Evolutionary conservation across 1,140 invertebrate species (phyloP).

Genomic region (Linepithema humile): DNA sequence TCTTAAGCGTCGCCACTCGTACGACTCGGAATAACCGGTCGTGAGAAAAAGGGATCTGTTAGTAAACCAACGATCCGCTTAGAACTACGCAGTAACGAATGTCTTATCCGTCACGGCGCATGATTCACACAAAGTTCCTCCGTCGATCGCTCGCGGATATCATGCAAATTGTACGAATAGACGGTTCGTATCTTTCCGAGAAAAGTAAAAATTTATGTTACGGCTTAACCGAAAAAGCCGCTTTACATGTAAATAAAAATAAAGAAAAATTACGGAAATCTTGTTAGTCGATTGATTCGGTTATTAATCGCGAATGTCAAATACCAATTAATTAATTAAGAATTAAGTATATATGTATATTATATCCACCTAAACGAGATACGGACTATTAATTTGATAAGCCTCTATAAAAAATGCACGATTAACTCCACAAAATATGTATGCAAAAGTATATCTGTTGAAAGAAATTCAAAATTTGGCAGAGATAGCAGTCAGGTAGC

Average conservation of each 20-base stretch:
- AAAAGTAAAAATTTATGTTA: background rate
- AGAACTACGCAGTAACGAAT: slow-evolving; percentile 6
- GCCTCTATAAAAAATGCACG: too few species aligned
- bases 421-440: too few species aligned
- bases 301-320: background rate
- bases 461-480: background rate
- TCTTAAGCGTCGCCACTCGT: slow-evolving; percentile 2
- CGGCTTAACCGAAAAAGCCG: background rate
- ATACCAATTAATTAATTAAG: background rate
- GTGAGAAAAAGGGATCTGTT: slow-evolving; percentile 69
- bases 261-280: background rate
- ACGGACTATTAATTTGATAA: too few species aligned
- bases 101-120: background rate
- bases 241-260: background rate
- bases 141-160: slow-evolving; percentile 16
- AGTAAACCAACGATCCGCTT: slow-evolving; percentile 54
- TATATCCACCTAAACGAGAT: background rate
- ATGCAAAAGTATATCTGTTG: slow-evolving; percentile 7
- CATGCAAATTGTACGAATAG: slow-evolving; percentile 28
- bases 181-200: background rate
- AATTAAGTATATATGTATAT: background rate
- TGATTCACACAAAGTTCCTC: background rate
- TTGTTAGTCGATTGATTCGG: background rate
- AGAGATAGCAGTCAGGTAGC: background rate
- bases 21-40: slow-evolving; percentile 21